Evolutionary conservation across 2,888 invertebrate genomes (phyloP), one percentile per base, ranked within the genome.

Genomic region (Dicyrtomina minuta): DNA sequence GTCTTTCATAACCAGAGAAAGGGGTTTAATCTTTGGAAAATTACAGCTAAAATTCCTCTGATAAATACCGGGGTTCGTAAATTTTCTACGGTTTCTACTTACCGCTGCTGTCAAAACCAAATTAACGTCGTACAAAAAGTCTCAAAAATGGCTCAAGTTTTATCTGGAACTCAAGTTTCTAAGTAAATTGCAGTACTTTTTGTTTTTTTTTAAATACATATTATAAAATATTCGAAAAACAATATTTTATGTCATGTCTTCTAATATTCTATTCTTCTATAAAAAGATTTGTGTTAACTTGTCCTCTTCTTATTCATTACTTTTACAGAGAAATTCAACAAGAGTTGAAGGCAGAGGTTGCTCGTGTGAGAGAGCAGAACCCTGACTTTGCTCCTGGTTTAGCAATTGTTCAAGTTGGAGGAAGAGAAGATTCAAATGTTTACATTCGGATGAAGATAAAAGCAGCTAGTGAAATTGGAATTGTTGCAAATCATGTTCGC

Each of bases 371-470:
- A 60, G 80, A 84, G 66, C 82, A 83, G 73, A 79, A 87, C 68
- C 85, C 89, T 1, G 83, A 85, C 71, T 93, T 91, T 81, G 90
- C 91, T 0, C 84, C 86, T 20, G 89, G 90, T 15, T 84, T 98
- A 75, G 92, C 95, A 24, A 96, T 98, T 80, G 91, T 98, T 55
- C 91, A 98, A 87, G 98, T 99, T 72, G 99, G 99, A 13, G 91
- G 90, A 1, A 87, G 97, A 0, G 94, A 95, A 82, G 98, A 99
- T 83, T 98, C 98, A 55, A 97, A 97, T 84, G 96, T 98, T 5
- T 99, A 99, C 84, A 98, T 99, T 80, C 86, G 93, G 43, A 94
- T 93, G 90, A 99, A 99, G 84, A 87, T 96, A 68, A 93, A 91
- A 82, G 92, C 94, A 0, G 97, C 97, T 0, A 87, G 84, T 65